Evolutionary conservation across 92 coral and sea anemone species (phyloP).

Genomic region (Bergia sp.): DNA sequence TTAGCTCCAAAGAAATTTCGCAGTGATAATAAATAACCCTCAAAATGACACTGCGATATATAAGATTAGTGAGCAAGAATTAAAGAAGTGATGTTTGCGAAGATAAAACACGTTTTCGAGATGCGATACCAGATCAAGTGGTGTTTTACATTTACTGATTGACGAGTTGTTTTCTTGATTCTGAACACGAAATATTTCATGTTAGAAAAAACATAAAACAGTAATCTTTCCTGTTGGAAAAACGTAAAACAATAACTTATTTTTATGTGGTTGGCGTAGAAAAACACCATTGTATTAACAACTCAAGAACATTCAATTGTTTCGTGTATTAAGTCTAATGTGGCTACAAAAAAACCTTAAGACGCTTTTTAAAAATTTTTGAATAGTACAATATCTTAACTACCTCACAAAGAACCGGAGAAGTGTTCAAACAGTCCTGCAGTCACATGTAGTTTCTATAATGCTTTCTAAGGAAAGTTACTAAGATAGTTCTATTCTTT

Average conservation of each 20-base stretch:
- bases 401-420: neutral
- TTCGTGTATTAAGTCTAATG: neutral
- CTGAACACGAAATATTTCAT: conserved; percentile 21
- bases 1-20: neutral
- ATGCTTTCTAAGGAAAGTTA: neutral
- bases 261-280: neutral
- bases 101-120: neutral
- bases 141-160: neutral
- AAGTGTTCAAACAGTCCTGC: neutral
- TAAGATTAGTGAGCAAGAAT: neutral
- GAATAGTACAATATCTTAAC: neutral
- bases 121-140: neutral
- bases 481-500: neutral
- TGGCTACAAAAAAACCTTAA: neutral
- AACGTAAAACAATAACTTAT: too few relatives aligned
- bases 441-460: neutral
- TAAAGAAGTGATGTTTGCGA: neutral
- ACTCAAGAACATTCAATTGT: neutral
- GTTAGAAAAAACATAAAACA: neutral
- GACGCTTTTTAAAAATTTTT: too few relatives aligned
- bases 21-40: neutral
- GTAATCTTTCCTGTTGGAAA: too few relatives aligned
- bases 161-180: neutral
- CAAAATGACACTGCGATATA: neutral
- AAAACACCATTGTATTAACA: neutral